Conservation (phyloP, 1,140 invertebrate genomes). For the Scaptomyza montana region DNA sequence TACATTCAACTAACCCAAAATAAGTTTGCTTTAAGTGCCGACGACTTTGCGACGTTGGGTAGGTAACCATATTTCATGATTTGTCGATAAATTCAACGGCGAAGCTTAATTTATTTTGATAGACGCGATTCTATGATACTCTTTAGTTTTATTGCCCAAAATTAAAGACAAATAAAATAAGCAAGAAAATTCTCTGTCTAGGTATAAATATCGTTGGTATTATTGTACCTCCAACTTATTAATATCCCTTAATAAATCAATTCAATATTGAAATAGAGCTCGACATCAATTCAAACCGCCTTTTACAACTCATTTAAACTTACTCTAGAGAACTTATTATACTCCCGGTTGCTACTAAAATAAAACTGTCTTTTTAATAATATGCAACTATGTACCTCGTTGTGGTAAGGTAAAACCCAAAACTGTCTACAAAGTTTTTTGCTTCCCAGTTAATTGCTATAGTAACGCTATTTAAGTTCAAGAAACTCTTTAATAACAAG, state of each 20-base stretch:
- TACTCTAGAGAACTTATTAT: neutral
- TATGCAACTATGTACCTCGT: neutral
- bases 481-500: constrained; percentile 61
- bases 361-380: neutral
- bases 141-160: neutral
- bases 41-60: constrained; percentile 27
- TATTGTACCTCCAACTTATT: too few species aligned
- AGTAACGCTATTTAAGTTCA: constrained; percentile 71
- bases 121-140: constrained; percentile 13
- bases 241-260: too few species aligned
- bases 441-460: constrained; percentile 58
- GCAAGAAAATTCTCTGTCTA: too few species aligned
- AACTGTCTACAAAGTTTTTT: constrained; percentile 53
- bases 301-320: neutral
- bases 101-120: constrained; percentile 18
- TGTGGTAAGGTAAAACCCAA: neutral
- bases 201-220: too few species aligned
- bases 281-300: neutral
- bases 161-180: too few species aligned
- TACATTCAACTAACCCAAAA: constrained; percentile 19
- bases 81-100: constrained; percentile 65
- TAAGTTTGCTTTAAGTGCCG: constrained; percentile 2
- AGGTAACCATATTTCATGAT: constrained; percentile 61
- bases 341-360: neutral
- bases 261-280: neutral